Evolutionary conservation across 2,797 vertebrate genomes (phyloP).

Genomic region (Rhadinocentrus ornatus): DNA sequence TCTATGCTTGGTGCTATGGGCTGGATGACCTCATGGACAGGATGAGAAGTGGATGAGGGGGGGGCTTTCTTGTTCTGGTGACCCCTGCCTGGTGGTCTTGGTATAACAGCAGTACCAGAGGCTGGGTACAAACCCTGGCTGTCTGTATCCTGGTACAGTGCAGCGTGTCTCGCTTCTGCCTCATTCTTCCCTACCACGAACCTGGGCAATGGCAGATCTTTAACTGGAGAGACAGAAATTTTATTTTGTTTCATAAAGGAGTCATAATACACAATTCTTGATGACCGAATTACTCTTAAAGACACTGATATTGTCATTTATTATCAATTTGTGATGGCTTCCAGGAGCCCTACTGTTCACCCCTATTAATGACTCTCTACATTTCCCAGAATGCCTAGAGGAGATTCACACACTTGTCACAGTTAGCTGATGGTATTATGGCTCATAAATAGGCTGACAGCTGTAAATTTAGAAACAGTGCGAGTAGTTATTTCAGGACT

Average conservation of each 20-base stretch:
- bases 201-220: slow-evolving; percentile 94
- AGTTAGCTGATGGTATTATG: slow-evolving; percentile 4
- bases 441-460: slow-evolving; percentile 13
- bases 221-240: slow-evolving; percentile 82
- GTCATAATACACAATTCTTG: background rate
- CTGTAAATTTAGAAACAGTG: slow-evolving; percentile 16
- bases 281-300: background rate
- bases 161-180: slow-evolving; percentile 89
- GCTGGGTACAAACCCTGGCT: slow-evolving; percentile 90
- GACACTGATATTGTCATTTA: background rate
- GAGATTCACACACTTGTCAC: background rate
- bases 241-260: background rate
- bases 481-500: slow-evolving; percentile 1
- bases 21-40: slow-evolving; percentile 90
- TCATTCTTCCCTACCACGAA: slow-evolving; percentile 95
- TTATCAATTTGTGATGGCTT: slow-evolving; percentile 1
- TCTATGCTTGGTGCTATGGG: slow-evolving; percentile 87
- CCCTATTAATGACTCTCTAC: background rate
- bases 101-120: slow-evolving; percentile 91
- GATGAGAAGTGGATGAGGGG: slow-evolving; percentile 75
- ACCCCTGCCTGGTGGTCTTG: slow-evolving; percentile 90
- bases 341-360: background rate
- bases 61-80: slow-evolving; percentile 93
- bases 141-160: slow-evolving; percentile 92
- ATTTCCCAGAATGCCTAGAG: slow-evolving; percentile 16